Evolutionary conservation across 2,888 invertebrate genomes (phyloP).

Genomic region (Diaperis boleti): DNA sequence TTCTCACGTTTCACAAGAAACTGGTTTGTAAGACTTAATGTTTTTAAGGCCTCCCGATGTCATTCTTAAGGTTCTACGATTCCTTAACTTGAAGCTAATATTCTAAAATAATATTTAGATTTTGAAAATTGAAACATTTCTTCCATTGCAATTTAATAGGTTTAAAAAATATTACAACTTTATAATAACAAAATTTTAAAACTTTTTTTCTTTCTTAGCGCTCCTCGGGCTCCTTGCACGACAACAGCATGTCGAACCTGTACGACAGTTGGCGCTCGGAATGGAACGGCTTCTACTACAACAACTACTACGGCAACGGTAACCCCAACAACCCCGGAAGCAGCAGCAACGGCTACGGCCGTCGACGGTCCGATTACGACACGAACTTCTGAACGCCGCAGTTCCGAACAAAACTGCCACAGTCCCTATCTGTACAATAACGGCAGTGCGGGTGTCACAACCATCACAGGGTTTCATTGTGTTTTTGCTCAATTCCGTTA

Average conservation of each 20-base stretch:
- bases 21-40: too few relatives aligned
- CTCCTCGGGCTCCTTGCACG: conserved; percentile 74
- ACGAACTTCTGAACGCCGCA: conserved; percentile 84
- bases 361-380: conserved; percentile 82
- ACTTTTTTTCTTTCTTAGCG: conserved; percentile 67
- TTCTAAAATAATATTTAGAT: too few relatives aligned
- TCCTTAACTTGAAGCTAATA: too few relatives aligned
- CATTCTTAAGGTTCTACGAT: too few relatives aligned
- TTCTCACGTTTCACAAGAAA: too few relatives aligned
- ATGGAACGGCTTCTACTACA: conserved; percentile 80
- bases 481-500: conserved; percentile 37
- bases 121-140: too few relatives aligned
- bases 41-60: too few relatives aligned
- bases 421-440: conserved; percentile 41
- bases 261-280: conserved; percentile 85
- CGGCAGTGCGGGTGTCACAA: too few relatives aligned
- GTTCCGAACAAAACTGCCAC: too few relatives aligned
- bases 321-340: conserved; percentile 58
- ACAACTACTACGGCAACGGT: conserved; percentile 75
- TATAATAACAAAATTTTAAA: too few relatives aligned
- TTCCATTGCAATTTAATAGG: too few relatives aligned
- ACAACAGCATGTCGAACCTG: conserved; percentile 78
- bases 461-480: conserved; percentile 26
- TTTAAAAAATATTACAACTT: too few relatives aligned
- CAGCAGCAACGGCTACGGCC: conserved; percentile 66